phyloP scores from a whole-genome alignment of 2,797 vertebrate species.

The Pyrocephalus nanus region DNA sequence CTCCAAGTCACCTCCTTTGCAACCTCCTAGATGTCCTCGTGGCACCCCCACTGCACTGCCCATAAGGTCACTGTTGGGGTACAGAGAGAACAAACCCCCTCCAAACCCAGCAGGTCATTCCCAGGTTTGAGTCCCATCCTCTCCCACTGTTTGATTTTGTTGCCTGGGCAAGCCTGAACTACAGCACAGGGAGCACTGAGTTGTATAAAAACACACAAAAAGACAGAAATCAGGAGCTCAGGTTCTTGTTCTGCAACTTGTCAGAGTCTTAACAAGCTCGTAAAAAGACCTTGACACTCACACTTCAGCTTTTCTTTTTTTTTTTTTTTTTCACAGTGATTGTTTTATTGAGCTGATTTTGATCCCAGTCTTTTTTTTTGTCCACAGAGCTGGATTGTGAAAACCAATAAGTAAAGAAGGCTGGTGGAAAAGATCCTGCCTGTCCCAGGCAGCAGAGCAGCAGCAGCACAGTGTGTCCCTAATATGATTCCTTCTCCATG shows the following conservation, averaged over 20 bases:
- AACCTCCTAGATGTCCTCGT: too few species aligned
- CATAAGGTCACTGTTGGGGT: neutral
- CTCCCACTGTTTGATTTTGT: fast-evolving
- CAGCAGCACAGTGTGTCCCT: neutral
- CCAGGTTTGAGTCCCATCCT: neutral
- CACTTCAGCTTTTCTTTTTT: neutral
- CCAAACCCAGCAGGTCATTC: fast-evolving
- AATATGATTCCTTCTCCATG: fast-evolving
- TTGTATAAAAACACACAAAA: neutral
- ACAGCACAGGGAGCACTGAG: fast-evolving
- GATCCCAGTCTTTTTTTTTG: neutral
- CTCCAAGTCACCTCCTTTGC: neutral
- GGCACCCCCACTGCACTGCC: fast-evolving
- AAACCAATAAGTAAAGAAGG: neutral
- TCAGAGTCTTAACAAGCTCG: neutral
- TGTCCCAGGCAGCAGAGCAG: neutral
- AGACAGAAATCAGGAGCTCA: neutral
- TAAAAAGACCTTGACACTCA: neutral
- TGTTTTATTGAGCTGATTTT: neutral
- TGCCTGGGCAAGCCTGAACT: neutral
- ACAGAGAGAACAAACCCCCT: neutral
- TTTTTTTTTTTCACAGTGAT: neutral
- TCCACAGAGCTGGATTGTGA: neutral
- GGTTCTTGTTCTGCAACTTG: neutral
- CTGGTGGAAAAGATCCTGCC: neutral